Base-by-base conservation (phyloP, 2,888 invertebrate genomes). In the Drosophila mimica region DNA sequence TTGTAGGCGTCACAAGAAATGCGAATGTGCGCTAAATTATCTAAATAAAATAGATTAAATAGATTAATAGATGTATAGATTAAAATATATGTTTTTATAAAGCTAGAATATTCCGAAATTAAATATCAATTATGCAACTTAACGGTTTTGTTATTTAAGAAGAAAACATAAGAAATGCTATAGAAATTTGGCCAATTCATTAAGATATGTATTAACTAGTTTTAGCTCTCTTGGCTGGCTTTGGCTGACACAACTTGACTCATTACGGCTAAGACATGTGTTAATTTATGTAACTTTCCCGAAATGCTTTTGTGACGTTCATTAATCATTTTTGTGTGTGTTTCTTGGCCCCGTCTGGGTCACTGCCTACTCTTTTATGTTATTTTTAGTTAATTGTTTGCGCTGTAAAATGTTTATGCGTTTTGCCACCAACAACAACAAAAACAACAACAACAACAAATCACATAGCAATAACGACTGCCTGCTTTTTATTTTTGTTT, bases 231-330 rank as follows among this genome's bases (percentile, higher is more conserved):
- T 77, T 56, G 64, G 46, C 46, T 8, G 46, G 15, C 15, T 53
- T 4, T 36, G 48, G 52, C 49, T 65, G 81, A 74, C 67, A 61
- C 66, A 52, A 59, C 52, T 71, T 66, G 76, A 83, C 77, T 86
- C 84, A 90, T 90, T 87, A 89, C 58, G 72, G 74, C 71, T 28
- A 79, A 90, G 80, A 90, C 87, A 87, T 87, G 87, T 90, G 87
- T 90, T 90, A 88, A 88, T 90, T 90, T 88, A 88, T 88, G 91
- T 89, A 90, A 90, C 87, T 88, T 88, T 88, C 88, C 82, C 88
- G 76, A 89, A 84, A 83, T 73, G 74, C 67, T 64, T 65, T 76
- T 80, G 78, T 68, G 84, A 74, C 65, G 80, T 77, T 77, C 89
- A 88, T 88, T 90, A 89, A 88, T 88, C 91, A 90, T 89, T 80